Conservation (phyloP, 2,888 invertebrate genomes). For the Carterocephalus palaemon region DNA sequence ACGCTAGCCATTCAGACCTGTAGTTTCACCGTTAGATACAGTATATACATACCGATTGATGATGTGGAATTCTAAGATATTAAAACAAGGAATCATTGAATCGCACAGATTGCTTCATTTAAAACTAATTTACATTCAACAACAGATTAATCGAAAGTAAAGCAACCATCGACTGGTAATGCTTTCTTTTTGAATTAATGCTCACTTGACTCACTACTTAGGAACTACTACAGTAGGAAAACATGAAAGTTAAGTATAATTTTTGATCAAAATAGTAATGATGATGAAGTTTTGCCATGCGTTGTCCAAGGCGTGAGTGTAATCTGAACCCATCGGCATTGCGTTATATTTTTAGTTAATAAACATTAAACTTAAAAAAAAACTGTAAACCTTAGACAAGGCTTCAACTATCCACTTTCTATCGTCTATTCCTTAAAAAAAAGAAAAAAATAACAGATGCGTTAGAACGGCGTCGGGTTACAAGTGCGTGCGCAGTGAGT, state of each 20-base stretch:
- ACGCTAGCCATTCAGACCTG: slow-evolving; percentile 11
- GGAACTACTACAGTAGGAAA: no score
- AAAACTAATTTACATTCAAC: slow-evolving; percentile 8
- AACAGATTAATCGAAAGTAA: slow-evolving; percentile 3
- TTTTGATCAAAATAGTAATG: no score
- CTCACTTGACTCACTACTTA: no score
- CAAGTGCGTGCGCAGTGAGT: slow-evolving; percentile 26
- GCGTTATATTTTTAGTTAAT: no score
- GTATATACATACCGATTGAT: no score
- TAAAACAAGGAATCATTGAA: not conserved
- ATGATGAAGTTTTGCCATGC: no score
- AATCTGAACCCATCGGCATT: no score
- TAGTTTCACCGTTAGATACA: slow-evolving; percentile 2
- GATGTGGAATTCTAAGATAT: not conserved
- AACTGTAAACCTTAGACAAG: slow-evolving; percentile 4
- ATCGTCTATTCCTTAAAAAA: slow-evolving; percentile 16
- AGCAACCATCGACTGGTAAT: no score
- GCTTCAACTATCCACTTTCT: slow-evolving; percentile 3
- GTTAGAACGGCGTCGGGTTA: slow-evolving; percentile 24
- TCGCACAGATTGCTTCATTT: slow-evolving; percentile 5
- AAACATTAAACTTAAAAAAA: slow-evolving; percentile 10
- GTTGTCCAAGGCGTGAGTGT: no score
- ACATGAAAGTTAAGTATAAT: no score
- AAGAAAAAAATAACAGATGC: slow-evolving; percentile 17
- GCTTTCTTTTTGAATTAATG: no score